Evolutionary conservation across 2,113 vertebrate genomes (phyloP).

Genomic region (Talpa occidentalis): DNA sequence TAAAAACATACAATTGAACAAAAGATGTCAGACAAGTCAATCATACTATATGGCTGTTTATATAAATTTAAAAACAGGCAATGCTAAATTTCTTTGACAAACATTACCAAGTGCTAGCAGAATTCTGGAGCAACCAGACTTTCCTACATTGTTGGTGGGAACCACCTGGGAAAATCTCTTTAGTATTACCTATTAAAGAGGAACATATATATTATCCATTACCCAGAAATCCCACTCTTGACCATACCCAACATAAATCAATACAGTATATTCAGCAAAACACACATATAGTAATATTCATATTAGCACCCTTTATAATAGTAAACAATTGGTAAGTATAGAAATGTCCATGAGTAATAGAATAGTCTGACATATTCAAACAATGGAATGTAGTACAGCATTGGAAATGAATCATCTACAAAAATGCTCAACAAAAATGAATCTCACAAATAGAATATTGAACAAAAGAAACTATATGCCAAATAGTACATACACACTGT

Average conservation of each 20-base stretch:
- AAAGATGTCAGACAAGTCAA: background rate
- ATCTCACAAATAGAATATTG: background rate
- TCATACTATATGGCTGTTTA: too few species aligned
- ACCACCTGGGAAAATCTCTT: background rate
- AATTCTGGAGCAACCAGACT: background rate
- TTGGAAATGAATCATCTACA: background rate
- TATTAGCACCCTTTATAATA: background rate
- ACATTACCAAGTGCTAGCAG: background rate
- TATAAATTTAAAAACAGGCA: background rate
- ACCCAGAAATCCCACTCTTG: background rate
- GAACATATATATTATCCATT: background rate
- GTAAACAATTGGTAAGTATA: background rate
- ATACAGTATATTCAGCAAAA: background rate
- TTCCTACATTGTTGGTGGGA: background rate
- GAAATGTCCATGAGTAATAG: background rate
- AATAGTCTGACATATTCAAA: background rate
- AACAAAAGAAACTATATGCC: background rate
- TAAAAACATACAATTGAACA: background rate
- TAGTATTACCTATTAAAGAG: background rate
- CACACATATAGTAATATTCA: background rate
- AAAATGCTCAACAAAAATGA: background rate
- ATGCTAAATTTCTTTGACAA: background rate
- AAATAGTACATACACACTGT: background rate
- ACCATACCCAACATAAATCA: background rate
- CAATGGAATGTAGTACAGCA: background rate